phyloP scores from a whole-genome alignment of 2,888 invertebrate genomes.

The Caenorhabditis sp. region DNA sequence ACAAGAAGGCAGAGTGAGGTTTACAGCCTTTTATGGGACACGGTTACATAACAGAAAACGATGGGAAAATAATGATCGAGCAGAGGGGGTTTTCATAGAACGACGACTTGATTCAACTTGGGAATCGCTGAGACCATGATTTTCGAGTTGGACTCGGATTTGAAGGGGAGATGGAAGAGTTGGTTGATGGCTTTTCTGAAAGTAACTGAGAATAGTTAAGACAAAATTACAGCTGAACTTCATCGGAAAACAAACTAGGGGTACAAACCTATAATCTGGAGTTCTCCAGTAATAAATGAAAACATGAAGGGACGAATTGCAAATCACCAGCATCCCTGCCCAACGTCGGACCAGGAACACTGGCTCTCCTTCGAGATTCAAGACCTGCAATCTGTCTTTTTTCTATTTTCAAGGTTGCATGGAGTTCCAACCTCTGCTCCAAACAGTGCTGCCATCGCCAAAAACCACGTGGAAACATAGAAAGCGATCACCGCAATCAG shows the following conservation, averaged over 20 bases:
- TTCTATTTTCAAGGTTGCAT: background rate
- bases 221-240: too few relatives aligned
- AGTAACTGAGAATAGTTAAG: too few relatives aligned
- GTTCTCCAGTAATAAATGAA: slow-evolving; percentile 70
- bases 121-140: background rate
- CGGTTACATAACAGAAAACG: background rate
- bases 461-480: slow-evolving; percentile 72
- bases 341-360: slow-evolving; percentile 53
- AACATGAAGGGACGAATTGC: slow-evolving; percentile 70
- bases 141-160: slow-evolving; percentile 6
- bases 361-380: background rate
- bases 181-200: slow-evolving; percentile 44
- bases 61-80: background rate
- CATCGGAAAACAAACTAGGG: too few relatives aligned
- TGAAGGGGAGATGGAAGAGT: slow-evolving; percentile 8
- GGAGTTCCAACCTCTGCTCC: slow-evolving; percentile 14
- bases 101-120: background rate
- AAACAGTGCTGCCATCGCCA: slow-evolving; percentile 51
- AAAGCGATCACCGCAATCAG: slow-evolving; percentile 65
- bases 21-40: background rate
- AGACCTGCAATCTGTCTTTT: background rate
- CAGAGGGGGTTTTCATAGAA: background rate
- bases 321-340: slow-evolving; percentile 69
- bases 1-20: background rate
- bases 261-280: slow-evolving; percentile 74